These are phyloP conservation scores for Drosophila meridionalis DNA, from an alignment of 2,888 invertebrate genomes.

Conservation along the genomic window DNA sequence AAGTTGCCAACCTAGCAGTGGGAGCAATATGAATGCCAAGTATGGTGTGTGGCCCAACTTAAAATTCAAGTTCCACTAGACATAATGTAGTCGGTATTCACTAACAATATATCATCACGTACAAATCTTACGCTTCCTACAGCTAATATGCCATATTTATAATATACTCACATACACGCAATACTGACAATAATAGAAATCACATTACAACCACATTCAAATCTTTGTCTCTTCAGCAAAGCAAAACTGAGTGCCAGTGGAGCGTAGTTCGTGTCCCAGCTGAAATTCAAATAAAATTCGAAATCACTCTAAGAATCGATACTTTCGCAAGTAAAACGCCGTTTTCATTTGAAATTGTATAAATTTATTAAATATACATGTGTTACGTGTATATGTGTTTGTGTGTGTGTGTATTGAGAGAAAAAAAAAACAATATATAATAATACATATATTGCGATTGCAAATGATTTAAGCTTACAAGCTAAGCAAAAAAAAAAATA, in stretches of 20 bases:
- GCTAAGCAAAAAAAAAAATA: slow-evolving; percentile 40
- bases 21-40: background rate
- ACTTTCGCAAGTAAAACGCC: background rate
- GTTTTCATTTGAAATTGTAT: slow-evolving; percentile 41
- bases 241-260: background rate
- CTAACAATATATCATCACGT: background rate
- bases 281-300: background rate
- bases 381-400: slow-evolving; percentile 13
- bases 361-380: slow-evolving; percentile 59
- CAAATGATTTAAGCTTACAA: slow-evolving; percentile 46
- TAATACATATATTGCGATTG: slow-evolving; percentile 45
- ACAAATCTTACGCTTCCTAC: background rate
- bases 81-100: background rate
- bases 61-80: background rate
- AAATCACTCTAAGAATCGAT: background rate
- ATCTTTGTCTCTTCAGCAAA: too few species aligned
- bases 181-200: background rate
- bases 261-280: slow-evolving; percentile 16
- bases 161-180: background rate
- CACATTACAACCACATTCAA: too few species aligned
- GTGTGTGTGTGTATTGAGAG: slow-evolving; percentile 10
- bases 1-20: background rate
- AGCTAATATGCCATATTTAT: background rate
- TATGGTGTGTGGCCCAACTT: background rate
- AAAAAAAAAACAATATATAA: slow-evolving; percentile 45